Evolutionary conservation across 2,888 invertebrate genomes (phyloP), one percentile per base, ranked within the genome.

Genomic region (Parascotia fuliginaria): DNA sequence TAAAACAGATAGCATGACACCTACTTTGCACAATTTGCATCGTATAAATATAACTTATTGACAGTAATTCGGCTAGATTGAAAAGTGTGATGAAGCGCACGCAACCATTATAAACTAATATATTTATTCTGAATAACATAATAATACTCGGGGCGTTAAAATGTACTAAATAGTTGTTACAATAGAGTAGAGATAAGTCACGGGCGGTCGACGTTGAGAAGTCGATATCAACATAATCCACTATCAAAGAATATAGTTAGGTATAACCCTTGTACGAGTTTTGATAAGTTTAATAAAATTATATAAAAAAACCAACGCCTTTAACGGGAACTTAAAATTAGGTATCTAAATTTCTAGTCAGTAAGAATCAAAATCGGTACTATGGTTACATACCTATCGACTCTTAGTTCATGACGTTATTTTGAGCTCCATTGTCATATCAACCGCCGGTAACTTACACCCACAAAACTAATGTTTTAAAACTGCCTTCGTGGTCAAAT

Each of bases 91-190:
- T 43, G 53, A 55, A 65, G 60, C 49, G 50, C 54, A 44, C 41
- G 37, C 63, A 62, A 51, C 40, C 27, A 48, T 53, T 40, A 54
- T 42, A 60, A 76, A 70, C 69, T 60, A 69, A 61, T 65, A 60
- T 59, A 65, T 58, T 33, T 45, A 38, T 34, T 63, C 53, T 61
- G 68, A 63, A 72, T 77, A 77, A 72, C 69, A 67, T 77, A 77
- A 74, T 77, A 77, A 77, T 77, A 77, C 77, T 77, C 67, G 59
- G 70, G 62, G 63, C 66, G 36, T 43, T 44, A 63, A 63, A 45
- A 43, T 51, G 43, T 39, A 50, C 32, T 32, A 39, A 39, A 57
- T 60, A 46, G 43, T 62, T 46, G 45, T 29, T 36, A 39, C 38
- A 38, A 6, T 6, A 1, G 7, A 7, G 24, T 7, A 9, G 7